Conservation (phyloP, 2,113 vertebrate genomes). For the Sardina pilchardus region DNA sequence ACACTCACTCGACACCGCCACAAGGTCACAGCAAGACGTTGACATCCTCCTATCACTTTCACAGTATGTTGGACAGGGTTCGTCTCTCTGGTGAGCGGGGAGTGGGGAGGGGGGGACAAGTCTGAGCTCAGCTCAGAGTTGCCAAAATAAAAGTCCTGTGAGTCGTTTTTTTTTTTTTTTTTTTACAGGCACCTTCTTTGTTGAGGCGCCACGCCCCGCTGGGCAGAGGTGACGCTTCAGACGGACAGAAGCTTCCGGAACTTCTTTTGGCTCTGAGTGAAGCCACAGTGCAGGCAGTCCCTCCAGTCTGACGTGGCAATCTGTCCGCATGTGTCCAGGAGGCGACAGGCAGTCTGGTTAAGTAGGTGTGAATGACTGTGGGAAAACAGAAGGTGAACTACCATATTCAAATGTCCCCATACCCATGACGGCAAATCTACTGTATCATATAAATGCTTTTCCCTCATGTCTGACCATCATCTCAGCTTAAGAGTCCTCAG, state of each 20-base stretch:
- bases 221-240: not conserved
- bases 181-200: conserved; percentile 3
- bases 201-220: not conserved
- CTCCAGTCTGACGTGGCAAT: not conserved
- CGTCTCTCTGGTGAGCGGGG: not conserved
- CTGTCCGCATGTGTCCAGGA: not conserved
- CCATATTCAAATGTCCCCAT: not conserved
- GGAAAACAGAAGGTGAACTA: not conserved
- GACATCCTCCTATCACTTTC: not conserved
- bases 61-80: not conserved
- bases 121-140: conserved; percentile 5
- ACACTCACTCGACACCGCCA: not conserved
- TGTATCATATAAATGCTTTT: not conserved
- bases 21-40: not conserved
- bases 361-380: not conserved
- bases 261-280: not conserved
- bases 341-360: not conserved
- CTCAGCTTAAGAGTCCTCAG: not conserved
- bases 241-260: not conserved
- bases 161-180: not conserved
- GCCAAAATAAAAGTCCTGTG: not conserved
- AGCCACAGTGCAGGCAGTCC: not conserved
- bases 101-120: not conserved
- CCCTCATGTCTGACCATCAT: not conserved
- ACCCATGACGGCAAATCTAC: not conserved